Evolutionary conservation across 2,113 vertebrate genomes (phyloP).

Genomic region (Ctenomys sociabilis): DNA sequence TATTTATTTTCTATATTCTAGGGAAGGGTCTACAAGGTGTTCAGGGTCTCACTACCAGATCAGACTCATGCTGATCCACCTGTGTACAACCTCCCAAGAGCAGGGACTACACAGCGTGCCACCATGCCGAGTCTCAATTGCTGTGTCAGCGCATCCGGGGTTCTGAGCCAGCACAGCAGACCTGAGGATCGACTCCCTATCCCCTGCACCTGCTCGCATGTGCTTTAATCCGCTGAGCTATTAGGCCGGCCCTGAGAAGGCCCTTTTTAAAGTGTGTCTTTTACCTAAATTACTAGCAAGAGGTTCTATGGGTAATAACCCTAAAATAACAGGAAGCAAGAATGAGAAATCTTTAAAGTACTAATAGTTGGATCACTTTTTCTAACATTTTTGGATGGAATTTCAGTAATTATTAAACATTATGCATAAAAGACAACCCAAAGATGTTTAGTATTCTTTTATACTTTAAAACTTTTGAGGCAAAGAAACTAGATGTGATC

Average conservation of each 20-base stretch:
- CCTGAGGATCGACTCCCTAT: no score
- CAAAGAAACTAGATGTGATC: background rate
- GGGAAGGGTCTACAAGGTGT: no score
- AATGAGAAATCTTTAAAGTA: constrained; percentile 47
- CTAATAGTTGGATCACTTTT: background rate
- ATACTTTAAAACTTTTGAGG: constrained; percentile 9
- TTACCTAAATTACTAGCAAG: constrained; percentile 57
- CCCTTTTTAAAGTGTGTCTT: constrained; percentile 56
- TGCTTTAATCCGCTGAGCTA: no score
- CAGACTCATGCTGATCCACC: no score
- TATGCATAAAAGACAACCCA: background rate
- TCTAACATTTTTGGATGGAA: background rate
- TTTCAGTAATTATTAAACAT: constrained; percentile 43
- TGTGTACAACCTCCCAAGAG: no score
- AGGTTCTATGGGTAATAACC: constrained; percentile 31
- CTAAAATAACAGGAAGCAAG: background rate
- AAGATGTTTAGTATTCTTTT: constrained; percentile 46
- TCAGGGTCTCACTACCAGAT: no score
- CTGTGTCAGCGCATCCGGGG: no score
- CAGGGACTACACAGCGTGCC: no score
- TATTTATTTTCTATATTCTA: no score
- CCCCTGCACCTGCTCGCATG: no score
- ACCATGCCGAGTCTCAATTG: no score
- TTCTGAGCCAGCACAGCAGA: no score
- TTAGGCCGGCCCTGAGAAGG: background rate